These are phyloP conservation scores for Pterobdella sp. DNA, from an alignment of 2,888 invertebrate species.

Conservation along the genomic window DNA sequence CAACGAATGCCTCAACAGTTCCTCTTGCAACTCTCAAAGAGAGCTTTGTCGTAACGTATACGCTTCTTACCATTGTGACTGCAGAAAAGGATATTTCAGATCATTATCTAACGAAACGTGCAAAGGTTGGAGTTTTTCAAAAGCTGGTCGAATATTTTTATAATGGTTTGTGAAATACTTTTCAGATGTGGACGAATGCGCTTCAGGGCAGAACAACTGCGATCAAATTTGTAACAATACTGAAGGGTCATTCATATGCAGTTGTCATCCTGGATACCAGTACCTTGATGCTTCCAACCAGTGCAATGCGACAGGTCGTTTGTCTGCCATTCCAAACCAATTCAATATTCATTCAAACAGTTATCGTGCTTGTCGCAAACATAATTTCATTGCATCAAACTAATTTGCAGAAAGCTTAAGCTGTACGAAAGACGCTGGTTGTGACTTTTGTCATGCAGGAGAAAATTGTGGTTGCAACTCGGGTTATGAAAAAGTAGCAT, in stretches of 20 bases:
- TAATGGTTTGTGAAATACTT: neutral
- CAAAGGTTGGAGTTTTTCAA: neutral
- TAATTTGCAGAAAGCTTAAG: no score
- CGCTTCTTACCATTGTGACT: conserved; percentile 4
- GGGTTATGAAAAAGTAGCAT: neutral
- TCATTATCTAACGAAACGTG: neutral
- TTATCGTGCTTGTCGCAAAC: neutral
- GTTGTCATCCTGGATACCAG: conserved; percentile 21
- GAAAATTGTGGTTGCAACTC: neutral
- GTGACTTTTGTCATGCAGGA: neutral
- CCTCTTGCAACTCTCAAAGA: neutral
- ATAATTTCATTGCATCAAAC: neutral
- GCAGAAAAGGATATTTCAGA: neutral
- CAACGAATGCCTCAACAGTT: neutral
- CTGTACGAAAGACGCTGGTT: neutral
- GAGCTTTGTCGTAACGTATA: neutral
- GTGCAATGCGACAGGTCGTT: neutral
- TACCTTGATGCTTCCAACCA: neutral
- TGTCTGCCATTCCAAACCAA: neutral
- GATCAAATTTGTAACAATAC: conserved; percentile 22
- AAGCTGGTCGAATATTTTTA: neutral
- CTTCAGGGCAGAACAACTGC: neutral
- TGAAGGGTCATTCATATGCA: conserved; percentile 22
- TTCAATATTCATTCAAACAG: neutral
- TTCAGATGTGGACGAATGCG: conserved; percentile 29